Base-by-base conservation (phyloP, 2,888 invertebrate species). In the Meiosimyza decipiens region DNA sequence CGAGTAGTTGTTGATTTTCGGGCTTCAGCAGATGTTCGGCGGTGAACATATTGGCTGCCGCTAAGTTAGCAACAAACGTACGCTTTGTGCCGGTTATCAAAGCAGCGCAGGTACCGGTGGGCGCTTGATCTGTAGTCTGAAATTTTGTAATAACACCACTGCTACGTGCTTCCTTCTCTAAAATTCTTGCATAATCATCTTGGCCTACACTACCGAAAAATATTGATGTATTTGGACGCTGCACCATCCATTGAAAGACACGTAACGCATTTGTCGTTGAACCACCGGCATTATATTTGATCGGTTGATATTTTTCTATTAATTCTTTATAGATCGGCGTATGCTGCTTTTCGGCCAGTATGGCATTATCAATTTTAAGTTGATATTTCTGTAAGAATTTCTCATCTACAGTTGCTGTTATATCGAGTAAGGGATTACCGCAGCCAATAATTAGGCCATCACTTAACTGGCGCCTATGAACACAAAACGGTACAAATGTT, bases 51-150 rank as follows among this genome's bases (percentile, higher is more conserved):
- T 98, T 97, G 1, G 99, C 99, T 12, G 99, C 99, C n/a, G 96
- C 98, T 76, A 99, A 89, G 89, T 99, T 95, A 3, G 99, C 99
- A 87, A 96, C 96, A 22, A 99, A 89, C 4, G 99, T 99, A 77
- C 98, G 91, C 85, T 93, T 92, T 80, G 93, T 92, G 74, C 94
- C 94, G 0, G 97, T 98, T 68, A 99, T 92, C 13, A 99, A 89
- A 57, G 98, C 99, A 2, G 95, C 99, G 89, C 99, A 99, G 0
- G 97, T 98, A 74, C 99, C 99, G 12, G 99, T 99, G 1, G 95
- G 92, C 75, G 91, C 91, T 15, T 90, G 89, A 2, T 90, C 87
- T 13, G 91, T 91, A 80, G 93, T 92, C 84, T 98, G 98, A 87
- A 98, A 99, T 65, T 91, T 90, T 1, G 95, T 95, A 82, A 93